A percentile compares a stretch with the other conserved stretches of the same genome.
phyloP scores from a whole-genome alignment of 2,113 vertebrate genomes.

The Astur gentilis region DNA sequence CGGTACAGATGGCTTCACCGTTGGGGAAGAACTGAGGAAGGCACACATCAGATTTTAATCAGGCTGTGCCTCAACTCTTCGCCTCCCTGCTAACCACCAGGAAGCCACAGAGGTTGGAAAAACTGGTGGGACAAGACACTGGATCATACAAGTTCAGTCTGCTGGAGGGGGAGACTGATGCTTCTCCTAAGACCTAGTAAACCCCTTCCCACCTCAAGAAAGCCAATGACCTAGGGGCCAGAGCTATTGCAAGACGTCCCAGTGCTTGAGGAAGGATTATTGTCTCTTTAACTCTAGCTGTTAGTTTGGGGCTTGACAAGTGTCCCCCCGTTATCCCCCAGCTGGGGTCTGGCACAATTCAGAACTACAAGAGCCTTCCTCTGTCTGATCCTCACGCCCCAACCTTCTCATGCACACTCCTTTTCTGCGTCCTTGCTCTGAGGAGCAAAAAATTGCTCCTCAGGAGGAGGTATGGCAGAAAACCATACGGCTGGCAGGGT shows the following conservation, averaged over 20 bases:
- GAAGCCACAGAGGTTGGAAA: not conserved
- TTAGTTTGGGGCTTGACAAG: not conserved
- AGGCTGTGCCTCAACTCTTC: not conserved
- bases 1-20: conserved; percentile 91
- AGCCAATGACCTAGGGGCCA: not conserved
- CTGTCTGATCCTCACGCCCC: not conserved
- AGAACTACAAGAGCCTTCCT: not conserved
- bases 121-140: not conserved
- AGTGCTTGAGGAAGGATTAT: not conserved
- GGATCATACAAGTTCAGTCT: not conserved
- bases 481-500: not conserved
- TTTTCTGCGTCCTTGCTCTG: not conserved
- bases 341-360: not conserved
- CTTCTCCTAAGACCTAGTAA: not conserved
- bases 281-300: not conserved
- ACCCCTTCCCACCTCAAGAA: not conserved
- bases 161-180: not conserved
- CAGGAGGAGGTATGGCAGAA: not conserved
- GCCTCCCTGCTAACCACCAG: not conserved
- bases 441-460: not conserved
- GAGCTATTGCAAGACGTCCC: not conserved
- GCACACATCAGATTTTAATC: not conserved
- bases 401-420: fast-evolving
- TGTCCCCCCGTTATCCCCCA: not conserved
- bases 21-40: conserved; percentile 90